Evolutionary conservation across 2,797 vertebrate species (phyloP), one percentile per base, ranked within the genome.

Genomic region (Sebastes kiyomatsui): DNA sequence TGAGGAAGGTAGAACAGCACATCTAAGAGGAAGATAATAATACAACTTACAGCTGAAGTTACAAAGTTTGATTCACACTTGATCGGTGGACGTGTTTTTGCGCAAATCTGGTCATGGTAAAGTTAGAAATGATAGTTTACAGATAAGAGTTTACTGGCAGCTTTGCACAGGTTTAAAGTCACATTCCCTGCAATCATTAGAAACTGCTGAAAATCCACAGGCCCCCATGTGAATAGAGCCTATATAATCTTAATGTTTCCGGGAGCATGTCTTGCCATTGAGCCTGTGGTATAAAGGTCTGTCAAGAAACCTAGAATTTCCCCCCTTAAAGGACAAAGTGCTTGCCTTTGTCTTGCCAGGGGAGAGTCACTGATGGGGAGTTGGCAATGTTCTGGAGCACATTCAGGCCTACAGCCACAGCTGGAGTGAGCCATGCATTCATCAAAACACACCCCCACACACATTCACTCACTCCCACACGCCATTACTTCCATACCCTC

Each of bases 401-500:
- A 72, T 9, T 56, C 32, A 30, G 30, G 69, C 84, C 81, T 72
- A 60, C 20, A 82, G 87, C 71, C 72, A 75, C 67, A 72, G 32
- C 66, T 66, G 59, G 67, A 82, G 67, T 68, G 81, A 87, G 28
- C 72, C 74, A 86, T 27, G 68, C 88, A 93, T 94, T 92, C 91
- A 91, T 93, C 88, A 90, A 75, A 85, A 72, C 76, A 81, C 69
- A 54, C 65, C 56, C 83, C 27, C 68, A 68, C 70, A 74, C 75
- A 75, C 60, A 79, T 59, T 25, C 77, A 70, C 76, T 72, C 56
- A 72, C 83, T 70, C 82, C 76, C 80, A 86, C 79, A 87, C 71
- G 82, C 86, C 75, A 90, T 90, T 87, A 87, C 79, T 82, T 88
- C 86, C 70, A 35, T 69, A 71, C 83, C 91, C 89, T 91, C 83